Evolutionary conservation across 2,888 invertebrate genomes (phyloP).

Genomic region (Morinoia aosen): DNA sequence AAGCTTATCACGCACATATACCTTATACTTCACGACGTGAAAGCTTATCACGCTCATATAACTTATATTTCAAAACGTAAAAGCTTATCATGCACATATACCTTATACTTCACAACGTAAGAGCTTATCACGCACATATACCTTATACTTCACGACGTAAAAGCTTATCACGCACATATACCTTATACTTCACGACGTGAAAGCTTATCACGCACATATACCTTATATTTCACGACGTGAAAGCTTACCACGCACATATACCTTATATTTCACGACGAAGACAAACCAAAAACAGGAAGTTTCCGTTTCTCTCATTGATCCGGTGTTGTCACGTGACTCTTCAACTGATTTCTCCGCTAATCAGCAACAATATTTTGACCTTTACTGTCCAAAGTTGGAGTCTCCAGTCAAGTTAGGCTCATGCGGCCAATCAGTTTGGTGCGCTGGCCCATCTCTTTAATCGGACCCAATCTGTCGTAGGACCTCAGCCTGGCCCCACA

Average conservation of each 20-base stretch:
- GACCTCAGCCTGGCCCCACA: neutral
- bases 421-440: neutral
- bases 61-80: no score
- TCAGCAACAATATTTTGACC: conserved; percentile 1
- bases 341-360: neutral
- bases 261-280: neutral
- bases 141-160: no score
- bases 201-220: no score
- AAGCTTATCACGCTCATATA: no score
- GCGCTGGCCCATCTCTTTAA: neutral
- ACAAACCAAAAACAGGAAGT: neutral
- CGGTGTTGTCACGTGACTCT: neutral
- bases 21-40: no score
- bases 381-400: neutral
- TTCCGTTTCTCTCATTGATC: neutral
- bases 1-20: no score
- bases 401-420: neutral
- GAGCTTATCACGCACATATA: no score
- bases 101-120: no score
- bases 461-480: neutral
- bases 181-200: no score
- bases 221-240: no score
- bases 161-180: no score
- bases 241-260: neutral
- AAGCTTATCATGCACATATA: no score